phyloP scores from a whole-genome alignment of 2,888 invertebrate genomes.

The Hololepta plana region DNA sequence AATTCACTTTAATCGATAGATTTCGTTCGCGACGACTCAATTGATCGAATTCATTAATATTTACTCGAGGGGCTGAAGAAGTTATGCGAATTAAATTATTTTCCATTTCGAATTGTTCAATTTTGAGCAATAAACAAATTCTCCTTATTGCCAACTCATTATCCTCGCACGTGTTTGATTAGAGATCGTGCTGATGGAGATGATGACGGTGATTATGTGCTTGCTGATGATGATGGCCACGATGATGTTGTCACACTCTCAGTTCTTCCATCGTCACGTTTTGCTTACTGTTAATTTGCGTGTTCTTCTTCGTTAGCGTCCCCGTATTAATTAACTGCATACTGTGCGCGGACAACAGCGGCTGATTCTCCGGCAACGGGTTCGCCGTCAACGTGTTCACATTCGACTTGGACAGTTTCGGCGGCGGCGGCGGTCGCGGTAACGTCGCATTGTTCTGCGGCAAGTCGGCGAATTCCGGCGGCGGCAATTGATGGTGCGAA shows the following conservation, averaged over 20 bases:
- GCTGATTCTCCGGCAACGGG: conserved; percentile 47
- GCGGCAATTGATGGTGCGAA: conserved; percentile 61
- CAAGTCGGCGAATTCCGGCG: conserved; percentile 69
- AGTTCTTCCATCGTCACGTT: conserved; percentile 54
- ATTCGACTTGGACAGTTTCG: conserved; percentile 39
- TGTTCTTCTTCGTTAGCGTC: conserved; percentile 60
- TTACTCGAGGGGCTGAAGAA: no score
- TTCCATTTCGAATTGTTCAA: no score
- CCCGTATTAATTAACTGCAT: conserved; percentile 62
- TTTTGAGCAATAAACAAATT: conserved; percentile 14
- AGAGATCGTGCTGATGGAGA: no score
- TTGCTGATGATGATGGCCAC: no score
- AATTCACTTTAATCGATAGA: no score
- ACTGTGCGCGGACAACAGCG: conserved; percentile 54
- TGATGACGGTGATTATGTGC: conserved; percentile 1
- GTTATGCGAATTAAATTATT: no score
- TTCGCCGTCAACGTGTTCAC: conserved; percentile 34
- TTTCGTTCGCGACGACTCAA: no score
- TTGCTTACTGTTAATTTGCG: conserved; percentile 40
- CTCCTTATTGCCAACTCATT: no score
- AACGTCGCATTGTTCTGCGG: conserved; percentile 50
- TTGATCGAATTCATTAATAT: no score
- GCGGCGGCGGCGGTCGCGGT: conserved; percentile 53
- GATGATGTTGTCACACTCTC: conserved; percentile 78
- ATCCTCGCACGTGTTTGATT: no score